Conservation (phyloP, 2,888 invertebrate species). For the Stenoptilia bipunctidactyla region DNA sequence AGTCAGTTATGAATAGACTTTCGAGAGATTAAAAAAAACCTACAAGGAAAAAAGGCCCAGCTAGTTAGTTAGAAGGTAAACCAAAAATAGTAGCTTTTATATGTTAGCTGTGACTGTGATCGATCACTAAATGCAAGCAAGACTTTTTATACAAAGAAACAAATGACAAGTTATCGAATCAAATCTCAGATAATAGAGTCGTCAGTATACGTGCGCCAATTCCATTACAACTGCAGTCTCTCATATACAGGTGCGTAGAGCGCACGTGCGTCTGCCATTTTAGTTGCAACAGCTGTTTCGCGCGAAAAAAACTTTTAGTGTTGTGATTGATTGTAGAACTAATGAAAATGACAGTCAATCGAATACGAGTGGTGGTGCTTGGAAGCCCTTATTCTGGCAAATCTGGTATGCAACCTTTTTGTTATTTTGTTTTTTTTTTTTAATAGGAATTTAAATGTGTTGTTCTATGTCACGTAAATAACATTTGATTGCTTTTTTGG, state of each 20-base stretch:
- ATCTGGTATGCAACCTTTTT: conserved; percentile 73
- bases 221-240: conserved; percentile 22
- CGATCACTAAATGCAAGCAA: no score
- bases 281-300: conserved; percentile 21
- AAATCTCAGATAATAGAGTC: conserved; percentile 23
- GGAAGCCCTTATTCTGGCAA: conserved; percentile 82
- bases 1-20: no score
- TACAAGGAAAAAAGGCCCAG: no score
- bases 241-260: conserved; percentile 61
- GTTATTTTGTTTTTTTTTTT: conserved; percentile 1
- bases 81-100: no score
- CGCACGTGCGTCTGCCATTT: conserved; percentile 55
- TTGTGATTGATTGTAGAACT: background rate
- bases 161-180: conserved; percentile 28
- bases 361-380: conserved; percentile 83
- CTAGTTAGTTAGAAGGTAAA: no score
- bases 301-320: conserved; percentile 8
- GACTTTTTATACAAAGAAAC: conserved; percentile 14
- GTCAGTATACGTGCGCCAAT: conserved; percentile 45
- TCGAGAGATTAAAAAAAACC: no score
- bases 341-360: conserved; percentile 82
- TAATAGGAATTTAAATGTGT: no score
- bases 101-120: no score
- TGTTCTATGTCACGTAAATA: no score
- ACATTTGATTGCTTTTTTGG: no score